phyloP scores from a whole-genome alignment of 2,113 vertebrate genomes.

The Oryzias celebensis region DNA sequence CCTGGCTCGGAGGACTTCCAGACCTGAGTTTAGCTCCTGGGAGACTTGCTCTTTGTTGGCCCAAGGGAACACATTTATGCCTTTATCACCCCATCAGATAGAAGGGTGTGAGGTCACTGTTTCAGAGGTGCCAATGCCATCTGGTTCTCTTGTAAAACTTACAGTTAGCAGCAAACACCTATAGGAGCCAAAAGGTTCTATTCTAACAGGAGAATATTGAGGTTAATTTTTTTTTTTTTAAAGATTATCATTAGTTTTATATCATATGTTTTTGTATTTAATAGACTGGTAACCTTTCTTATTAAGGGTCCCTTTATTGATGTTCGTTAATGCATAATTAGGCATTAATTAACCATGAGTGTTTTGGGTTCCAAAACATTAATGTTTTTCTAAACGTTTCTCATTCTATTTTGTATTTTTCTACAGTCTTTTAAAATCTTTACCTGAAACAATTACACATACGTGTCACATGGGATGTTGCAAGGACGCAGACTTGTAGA shows the following conservation, averaged over 20 bases:
- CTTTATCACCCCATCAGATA: constrained; percentile 64
- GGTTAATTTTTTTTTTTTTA: neutral
- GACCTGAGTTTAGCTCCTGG: constrained; percentile 41
- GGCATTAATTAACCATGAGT: too few relatives aligned
- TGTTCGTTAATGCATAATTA: too few relatives aligned
- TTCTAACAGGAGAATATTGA: neutral
- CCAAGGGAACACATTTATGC: constrained; percentile 50
- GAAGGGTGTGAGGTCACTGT: constrained; percentile 58
- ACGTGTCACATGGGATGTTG: too few relatives aligned
- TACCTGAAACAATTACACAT: too few relatives aligned
- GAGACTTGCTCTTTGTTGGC: constrained; percentile 40
- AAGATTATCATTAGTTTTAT: neutral
- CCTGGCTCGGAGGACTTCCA: constrained; percentile 62
- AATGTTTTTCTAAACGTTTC: too few relatives aligned
- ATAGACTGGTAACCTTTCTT: too few relatives aligned
- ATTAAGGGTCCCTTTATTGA: too few relatives aligned
- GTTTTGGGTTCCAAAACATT: too few relatives aligned
- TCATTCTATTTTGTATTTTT: too few relatives aligned
- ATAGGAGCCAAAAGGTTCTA: constrained; percentile 19
- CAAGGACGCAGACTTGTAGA: too few relatives aligned
- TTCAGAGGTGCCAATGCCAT: constrained; percentile 50
- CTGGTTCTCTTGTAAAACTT: constrained; percentile 33
- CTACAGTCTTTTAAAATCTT: too few relatives aligned
- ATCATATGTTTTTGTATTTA: constrained; percentile 7
- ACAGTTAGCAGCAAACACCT: constrained; percentile 30